A percentile compares a stretch with the other conserved stretches of the same genome.
Conservation (phyloP, 2,888 invertebrate species). For the Ptychoptera contaminata region DNA sequence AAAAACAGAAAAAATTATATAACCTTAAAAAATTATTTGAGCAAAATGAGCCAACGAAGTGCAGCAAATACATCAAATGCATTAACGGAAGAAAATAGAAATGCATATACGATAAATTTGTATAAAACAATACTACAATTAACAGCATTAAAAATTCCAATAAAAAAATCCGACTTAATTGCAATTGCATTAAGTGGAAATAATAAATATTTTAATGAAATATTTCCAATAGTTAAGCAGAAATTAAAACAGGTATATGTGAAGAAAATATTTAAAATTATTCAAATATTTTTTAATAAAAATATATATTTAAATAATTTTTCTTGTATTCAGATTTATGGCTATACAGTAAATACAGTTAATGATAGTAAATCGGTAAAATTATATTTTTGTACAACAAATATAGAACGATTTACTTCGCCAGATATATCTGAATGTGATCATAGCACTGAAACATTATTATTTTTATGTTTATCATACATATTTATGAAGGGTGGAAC, state of each 20-base stretch:
- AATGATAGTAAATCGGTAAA: slow-evolving; percentile 13
- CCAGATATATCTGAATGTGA: slow-evolving; percentile 12
- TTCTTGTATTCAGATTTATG: slow-evolving; percentile 14
- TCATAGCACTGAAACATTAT: slow-evolving; percentile 11
- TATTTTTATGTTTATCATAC: slow-evolving; percentile 18
- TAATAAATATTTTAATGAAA: slow-evolving; percentile 8
- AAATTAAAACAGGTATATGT: slow-evolving; percentile 13
- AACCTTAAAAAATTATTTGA: too few relatives aligned
- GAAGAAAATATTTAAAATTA: too few relatives aligned
- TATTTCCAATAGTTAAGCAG: slow-evolving; percentile 11
- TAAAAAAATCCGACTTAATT: slow-evolving; percentile 16
- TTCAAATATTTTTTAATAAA: background rate
- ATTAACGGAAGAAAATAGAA: too few relatives aligned
- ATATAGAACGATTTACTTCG: slow-evolving; percentile 12
- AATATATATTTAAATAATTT: background rate
- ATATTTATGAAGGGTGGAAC: slow-evolving; percentile 17
- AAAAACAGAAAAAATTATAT: too few relatives aligned
- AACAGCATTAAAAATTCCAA: slow-evolving; percentile 14
- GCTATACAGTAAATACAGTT: slow-evolving; percentile 14
- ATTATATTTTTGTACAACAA: slow-evolving; percentile 15
- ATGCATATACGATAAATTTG: background rate
- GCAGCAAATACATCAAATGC: too few relatives aligned
- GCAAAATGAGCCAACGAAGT: too few relatives aligned
- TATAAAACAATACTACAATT: slow-evolving; percentile 14
- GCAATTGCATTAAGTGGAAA: slow-evolving; percentile 12